phyloP scores from a whole-genome alignment of 2,888 invertebrate species.

The Noctua pronuba region DNA sequence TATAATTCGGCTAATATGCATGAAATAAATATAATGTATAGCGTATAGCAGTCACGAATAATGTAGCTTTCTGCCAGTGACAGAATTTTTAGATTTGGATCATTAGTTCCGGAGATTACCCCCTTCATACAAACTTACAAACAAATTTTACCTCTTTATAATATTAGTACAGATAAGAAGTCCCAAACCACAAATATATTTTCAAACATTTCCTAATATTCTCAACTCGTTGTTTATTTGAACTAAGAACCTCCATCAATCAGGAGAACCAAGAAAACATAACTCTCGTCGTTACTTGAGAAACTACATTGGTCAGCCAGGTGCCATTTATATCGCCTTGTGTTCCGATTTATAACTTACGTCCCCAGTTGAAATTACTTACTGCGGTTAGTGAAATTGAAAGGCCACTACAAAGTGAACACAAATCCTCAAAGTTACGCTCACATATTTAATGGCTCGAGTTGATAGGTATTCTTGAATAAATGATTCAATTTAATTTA shows the following conservation, averaged over 20 bases:
- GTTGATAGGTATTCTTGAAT: constrained; percentile 11
- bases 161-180: neutral
- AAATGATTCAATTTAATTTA: constrained; percentile 15
- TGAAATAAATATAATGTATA: too few species aligned
- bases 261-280: constrained; percentile 28
- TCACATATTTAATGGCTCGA: constrained; percentile 4
- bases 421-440: constrained; percentile 19
- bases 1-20: too few species aligned
- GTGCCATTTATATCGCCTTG: constrained; percentile 44
- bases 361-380: constrained; percentile 39
- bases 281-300: constrained; percentile 23
- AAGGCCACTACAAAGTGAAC: constrained; percentile 27
- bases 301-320: constrained; percentile 31
- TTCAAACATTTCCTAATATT: neutral
- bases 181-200: neutral
- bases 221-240: constrained; percentile 13
- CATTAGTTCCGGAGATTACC: too few species aligned
- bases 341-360: constrained; percentile 39
- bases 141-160: too few species aligned
- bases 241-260: constrained; percentile 11
- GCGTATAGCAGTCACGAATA: too few species aligned
- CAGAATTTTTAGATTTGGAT: too few species aligned
- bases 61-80: too few species aligned
- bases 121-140: too few species aligned
- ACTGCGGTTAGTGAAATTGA: constrained; percentile 26